Conservation (phyloP, 2,113 vertebrate genomes). For the Solea senegalensis region DNA sequence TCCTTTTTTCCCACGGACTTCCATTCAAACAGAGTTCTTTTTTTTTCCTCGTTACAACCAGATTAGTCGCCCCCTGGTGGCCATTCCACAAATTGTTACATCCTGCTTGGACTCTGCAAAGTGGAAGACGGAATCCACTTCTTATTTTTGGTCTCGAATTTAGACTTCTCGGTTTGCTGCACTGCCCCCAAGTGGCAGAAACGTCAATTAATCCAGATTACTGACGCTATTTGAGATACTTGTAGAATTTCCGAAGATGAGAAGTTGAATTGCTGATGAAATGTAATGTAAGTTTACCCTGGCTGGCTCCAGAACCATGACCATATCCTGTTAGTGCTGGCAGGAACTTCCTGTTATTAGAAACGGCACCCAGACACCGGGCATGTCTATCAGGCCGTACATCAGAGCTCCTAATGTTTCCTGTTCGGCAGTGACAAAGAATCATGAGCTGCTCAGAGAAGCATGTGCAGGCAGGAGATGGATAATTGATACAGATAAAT, state of each 20-base stretch:
- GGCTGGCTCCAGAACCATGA: conserved; percentile 21
- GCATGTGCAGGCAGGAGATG: neutral
- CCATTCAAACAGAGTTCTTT: too few relatives aligned
- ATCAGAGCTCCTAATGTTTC: conserved; percentile 36
- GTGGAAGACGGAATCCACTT: too few relatives aligned
- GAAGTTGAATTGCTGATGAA: neutral
- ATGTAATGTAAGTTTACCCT: conserved; percentile 6
- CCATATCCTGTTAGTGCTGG: conserved; percentile 52
- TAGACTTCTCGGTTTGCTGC: neutral
- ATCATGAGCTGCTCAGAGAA: neutral
- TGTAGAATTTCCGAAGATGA: neutral
- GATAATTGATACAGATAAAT: neutral
- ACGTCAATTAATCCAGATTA: neutral
- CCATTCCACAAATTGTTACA: too few relatives aligned
- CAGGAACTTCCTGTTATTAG: conserved; percentile 73
- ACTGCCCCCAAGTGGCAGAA: neutral
- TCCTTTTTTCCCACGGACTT: too few relatives aligned
- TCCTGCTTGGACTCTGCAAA: too few relatives aligned
- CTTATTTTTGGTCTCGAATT: too few relatives aligned
- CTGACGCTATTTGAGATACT: neutral
- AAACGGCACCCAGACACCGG: conserved; percentile 32
- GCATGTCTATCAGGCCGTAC: conserved; percentile 28
- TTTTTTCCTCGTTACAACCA: too few relatives aligned
- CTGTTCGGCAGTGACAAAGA: conserved; percentile 32
- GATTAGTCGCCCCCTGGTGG: too few relatives aligned